phyloP scores from a whole-genome alignment of 2,888 invertebrate genomes.

The Glyphotaelius pellucidus region DNA sequence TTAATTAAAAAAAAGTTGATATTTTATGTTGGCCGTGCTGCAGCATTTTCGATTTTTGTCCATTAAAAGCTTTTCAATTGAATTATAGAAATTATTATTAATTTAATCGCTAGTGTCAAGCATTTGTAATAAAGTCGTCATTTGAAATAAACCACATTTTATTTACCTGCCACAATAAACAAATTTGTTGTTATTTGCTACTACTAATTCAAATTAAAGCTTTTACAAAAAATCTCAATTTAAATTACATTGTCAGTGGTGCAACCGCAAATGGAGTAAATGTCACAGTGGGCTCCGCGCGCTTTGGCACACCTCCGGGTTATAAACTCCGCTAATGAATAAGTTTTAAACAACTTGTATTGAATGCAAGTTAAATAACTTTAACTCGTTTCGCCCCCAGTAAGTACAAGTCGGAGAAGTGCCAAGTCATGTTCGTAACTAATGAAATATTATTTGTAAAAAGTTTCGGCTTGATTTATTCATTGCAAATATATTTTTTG shows the following conservation, averaged over 20 bases:
- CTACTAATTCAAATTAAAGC: background rate
- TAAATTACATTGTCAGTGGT: background rate
- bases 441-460: background rate
- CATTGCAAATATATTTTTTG: constrained; percentile 2
- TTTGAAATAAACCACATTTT: no score
- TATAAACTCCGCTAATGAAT: constrained; percentile 45
- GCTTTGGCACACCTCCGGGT: background rate
- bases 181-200: no score
- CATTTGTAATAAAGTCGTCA: no score
- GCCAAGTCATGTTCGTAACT: constrained; percentile 8
- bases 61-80: no score
- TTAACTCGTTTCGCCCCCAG: background rate
- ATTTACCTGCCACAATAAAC: no score
- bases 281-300: background rate
- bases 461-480: background rate
- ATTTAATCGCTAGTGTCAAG: no score
- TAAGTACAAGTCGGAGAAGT: background rate
- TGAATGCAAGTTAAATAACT: constrained; percentile 47
- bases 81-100: no score
- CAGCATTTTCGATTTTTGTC: no score
- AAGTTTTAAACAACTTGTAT: constrained; percentile 38
- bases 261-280: background rate
- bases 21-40: no score
- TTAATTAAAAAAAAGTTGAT: no score
- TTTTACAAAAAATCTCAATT: background rate